Conservation (phyloP, 37 sponge, comb jelly and placozoan genomes). For the Amphimedon queenslandica region DNA sequence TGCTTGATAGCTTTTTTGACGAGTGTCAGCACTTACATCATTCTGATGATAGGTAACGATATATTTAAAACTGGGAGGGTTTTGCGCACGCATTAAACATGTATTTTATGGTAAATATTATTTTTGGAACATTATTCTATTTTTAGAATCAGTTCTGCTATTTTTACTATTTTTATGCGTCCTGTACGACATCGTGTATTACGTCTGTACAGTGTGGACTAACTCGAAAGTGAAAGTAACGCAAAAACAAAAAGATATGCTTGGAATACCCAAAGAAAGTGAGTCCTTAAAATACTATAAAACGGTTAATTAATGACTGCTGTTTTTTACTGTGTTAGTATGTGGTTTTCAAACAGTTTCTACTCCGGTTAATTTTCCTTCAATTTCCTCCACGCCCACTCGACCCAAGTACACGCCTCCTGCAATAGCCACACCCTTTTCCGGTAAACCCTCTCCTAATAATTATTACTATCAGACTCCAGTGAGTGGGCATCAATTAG, state of each 20-base stretch:
- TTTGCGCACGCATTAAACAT: too few species aligned
- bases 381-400: conserved; percentile 4
- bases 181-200: conserved; percentile 28
- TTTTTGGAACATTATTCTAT: background rate
- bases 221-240: conserved; percentile 10
- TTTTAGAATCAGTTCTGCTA: conserved; percentile 17
- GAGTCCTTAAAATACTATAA: too few species aligned
- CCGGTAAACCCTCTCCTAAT: background rate
- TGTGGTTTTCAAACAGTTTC: conserved; percentile 34
- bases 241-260: conserved; percentile 28
- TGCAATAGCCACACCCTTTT: background rate
- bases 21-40: background rate
- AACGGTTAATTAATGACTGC: too few species aligned
- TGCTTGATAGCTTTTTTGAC: background rate
- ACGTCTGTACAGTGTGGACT: background rate
- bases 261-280: conserved; percentile 20
- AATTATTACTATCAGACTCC: background rate
- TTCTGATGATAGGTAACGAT: background rate
- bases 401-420: too few species aligned
- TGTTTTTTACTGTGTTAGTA: conserved; percentile 8
- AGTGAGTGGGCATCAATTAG: background rate
- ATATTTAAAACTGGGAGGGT: background rate
- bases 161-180: conserved; percentile 14
- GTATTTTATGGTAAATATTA: background rate
- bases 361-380: conserved; percentile 4